phyloP scores from a whole-genome alignment of 2,113 vertebrate species.

The Gila orcuttii region DNA sequence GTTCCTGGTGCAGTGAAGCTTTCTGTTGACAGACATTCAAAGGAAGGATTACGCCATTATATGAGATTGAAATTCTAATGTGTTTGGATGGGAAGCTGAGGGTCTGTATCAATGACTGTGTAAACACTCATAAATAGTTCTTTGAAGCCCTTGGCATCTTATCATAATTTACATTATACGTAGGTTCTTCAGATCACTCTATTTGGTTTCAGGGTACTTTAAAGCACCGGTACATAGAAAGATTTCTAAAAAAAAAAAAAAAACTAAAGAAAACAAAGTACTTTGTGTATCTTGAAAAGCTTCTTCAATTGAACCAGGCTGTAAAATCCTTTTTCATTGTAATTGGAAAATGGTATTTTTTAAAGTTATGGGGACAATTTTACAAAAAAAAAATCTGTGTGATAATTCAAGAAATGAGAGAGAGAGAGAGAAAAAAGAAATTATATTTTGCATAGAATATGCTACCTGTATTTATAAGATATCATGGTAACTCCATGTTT shows the following conservation, averaged over 20 bases:
- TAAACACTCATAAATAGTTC: background rate
- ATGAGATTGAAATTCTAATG: slow-evolving; percentile 4
- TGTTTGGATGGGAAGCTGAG: background rate
- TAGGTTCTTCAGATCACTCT: slow-evolving; percentile 1
- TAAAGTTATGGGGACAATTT: background rate
- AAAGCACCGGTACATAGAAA: background rate
- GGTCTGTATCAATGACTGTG: slow-evolving; percentile 4
- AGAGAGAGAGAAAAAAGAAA: background rate
- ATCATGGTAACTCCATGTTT: background rate
- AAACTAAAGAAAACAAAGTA: slow-evolving; percentile 2
- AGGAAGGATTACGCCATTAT: background rate
- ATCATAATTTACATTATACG: background rate
- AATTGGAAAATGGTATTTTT: background rate
- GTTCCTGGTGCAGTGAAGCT: slow-evolving; percentile 98
- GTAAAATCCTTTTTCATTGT: background rate
- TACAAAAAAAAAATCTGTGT: background rate
- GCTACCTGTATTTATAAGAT: too few species aligned
- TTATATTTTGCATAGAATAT: background rate
- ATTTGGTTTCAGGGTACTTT: background rate
- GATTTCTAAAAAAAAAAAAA: background rate
- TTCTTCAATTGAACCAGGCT: background rate
- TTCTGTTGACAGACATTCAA: slow-evolving; percentile 72
- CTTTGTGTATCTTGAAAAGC: background rate
- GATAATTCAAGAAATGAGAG: background rate
- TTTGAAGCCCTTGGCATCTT: background rate